phyloP scores from a whole-genome alignment of 2,113 vertebrate species.

The Tychaedon coryphoeus region DNA sequence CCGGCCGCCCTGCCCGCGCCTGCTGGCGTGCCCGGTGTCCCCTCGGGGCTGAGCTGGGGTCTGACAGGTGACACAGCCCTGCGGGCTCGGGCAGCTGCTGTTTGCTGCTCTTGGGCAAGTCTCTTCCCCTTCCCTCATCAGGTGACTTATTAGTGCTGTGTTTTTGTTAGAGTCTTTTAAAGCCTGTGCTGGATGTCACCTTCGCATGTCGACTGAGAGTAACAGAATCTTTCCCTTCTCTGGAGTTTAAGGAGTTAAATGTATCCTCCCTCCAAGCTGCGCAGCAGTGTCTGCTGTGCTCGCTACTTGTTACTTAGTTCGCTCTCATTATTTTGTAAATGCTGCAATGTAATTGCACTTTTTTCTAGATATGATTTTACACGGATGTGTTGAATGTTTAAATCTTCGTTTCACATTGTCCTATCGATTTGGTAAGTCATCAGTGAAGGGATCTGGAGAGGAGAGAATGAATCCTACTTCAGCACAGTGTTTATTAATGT shows the following conservation, averaged over 20 bases:
- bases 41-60: neutral
- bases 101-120: neutral
- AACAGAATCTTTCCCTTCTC: neutral
- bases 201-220: too few species aligned
- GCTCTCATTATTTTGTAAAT: neutral
- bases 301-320: neutral
- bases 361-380: neutral
- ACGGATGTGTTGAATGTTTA: rapidly evolving
- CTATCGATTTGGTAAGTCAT: neutral
- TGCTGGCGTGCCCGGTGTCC: neutral
- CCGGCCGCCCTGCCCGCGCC: neutral
- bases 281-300: neutral
- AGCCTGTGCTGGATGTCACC: neutral
- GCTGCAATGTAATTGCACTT: neutral
- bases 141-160: neutral
- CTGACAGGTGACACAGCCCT: neutral
- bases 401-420: neutral
- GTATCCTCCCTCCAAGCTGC: neutral
- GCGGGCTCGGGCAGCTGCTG: neutral
- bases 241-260: neutral
- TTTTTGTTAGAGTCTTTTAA: neutral
- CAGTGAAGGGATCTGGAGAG: neutral
- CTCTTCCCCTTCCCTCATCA: neutral
- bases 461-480: neutral
- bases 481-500: neutral